Percentiles rank a stretch among this genome's conserved stretches.
Evolutionary conservation across 64 coral and sea anemone genomes (phyloP).

Genomic region (Montipora cactus): DNA sequence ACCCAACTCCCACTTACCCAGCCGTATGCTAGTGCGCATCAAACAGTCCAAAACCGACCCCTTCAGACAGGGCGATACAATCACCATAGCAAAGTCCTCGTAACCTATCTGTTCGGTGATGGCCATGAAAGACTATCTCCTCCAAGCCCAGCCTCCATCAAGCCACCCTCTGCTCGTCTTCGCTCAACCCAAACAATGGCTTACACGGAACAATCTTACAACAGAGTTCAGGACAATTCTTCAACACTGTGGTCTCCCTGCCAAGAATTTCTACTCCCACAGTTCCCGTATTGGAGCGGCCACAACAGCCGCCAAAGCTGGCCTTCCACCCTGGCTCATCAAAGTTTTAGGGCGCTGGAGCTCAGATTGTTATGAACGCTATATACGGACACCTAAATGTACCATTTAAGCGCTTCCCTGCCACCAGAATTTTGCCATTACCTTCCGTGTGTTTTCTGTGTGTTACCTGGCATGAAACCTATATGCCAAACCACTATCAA

Average conservation of each 20-base stretch:
- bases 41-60: slow-evolving; percentile 64
- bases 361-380: slow-evolving; percentile 51
- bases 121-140: not conserved
- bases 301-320: slow-evolving; percentile 26
- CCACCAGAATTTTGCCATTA: too few relatives aligned
- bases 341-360: slow-evolving; percentile 52
- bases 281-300: slow-evolving; percentile 69
- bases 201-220: slow-evolving; percentile 36
- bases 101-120: not conserved
- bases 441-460: too few relatives aligned
- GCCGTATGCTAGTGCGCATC: not conserved
- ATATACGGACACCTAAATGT: too few relatives aligned
- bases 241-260: not conserved
- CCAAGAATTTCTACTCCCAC: slow-evolving; percentile 29
- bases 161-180: slow-evolving; percentile 17
- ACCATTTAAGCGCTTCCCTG: too few relatives aligned
- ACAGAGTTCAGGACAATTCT: slow-evolving; percentile 43
- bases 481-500: too few relatives aligned
- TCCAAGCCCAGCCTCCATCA: not conserved
- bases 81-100: slow-evolving; percentile 33
- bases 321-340: slow-evolving; percentile 10
- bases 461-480: too few relatives aligned
- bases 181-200: not conserved
- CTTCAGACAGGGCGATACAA: slow-evolving; percentile 33
- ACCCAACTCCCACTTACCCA: not conserved